A percentile compares a stretch with the other conserved stretches of the same genome.
phyloP scores from a whole-genome alignment of 2,797 vertebrate genomes.

The Picus viridis region DNA sequence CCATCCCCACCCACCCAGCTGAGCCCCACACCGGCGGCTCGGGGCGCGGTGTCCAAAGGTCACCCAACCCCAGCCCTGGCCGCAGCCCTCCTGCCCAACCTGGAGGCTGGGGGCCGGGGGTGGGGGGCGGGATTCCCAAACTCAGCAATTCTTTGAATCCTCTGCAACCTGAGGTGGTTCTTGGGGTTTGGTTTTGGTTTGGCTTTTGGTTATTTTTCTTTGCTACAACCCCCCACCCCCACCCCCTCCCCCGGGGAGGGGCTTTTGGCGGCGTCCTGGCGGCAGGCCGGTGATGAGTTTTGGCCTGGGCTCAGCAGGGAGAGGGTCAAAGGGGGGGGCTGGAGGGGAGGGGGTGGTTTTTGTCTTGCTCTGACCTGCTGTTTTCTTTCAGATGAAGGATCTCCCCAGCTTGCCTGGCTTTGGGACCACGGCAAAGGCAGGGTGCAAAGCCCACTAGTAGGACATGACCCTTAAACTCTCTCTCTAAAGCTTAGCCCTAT shows the following conservation, averaged over 20 bases:
- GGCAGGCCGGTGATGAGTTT: not conserved
- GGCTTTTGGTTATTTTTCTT: too few species aligned
- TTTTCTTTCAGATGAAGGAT: constrained; percentile 93
- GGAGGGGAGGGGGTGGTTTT: constrained; percentile 20
- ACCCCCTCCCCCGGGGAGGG: not conserved
- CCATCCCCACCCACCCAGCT: not conserved
- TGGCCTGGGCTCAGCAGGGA: not conserved
- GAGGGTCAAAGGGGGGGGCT: not conserved
- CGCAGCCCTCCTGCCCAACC: not conserved
- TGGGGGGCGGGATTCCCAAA: not conserved
- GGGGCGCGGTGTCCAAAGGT: constrained; percentile 63
- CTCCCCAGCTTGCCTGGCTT: constrained; percentile 86
- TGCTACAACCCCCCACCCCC: too few species aligned
- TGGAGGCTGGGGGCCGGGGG: too few species aligned
- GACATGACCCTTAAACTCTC: constrained; percentile 80
- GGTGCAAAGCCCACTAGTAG: constrained; percentile 86
- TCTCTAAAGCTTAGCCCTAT: constrained; percentile 74
- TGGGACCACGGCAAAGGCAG: constrained; percentile 89
- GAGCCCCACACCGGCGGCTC: not conserved
- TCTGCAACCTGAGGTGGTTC: not conserved
- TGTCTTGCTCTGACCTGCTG: constrained; percentile 87
- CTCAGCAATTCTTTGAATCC: not conserved
- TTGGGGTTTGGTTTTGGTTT: not conserved
- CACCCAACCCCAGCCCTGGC: not conserved
- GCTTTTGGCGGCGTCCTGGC: accelerated